Evolutionary conservation across 2,888 invertebrate genomes (phyloP), one percentile per base, ranked within the genome.

Genomic region (Metopia argyrocephala): DNA sequence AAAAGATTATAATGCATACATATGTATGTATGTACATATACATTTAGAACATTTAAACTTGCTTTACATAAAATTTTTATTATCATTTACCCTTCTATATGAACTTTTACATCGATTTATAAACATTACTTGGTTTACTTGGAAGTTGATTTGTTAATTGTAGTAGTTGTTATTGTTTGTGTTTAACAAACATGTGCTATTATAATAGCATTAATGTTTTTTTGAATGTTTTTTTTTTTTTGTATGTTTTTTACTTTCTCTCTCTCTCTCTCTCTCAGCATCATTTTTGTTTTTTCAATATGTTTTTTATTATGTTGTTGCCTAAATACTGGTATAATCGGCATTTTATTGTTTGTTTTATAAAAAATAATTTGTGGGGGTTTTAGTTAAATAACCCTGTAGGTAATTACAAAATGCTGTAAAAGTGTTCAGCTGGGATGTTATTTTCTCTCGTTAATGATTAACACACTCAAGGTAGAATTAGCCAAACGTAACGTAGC

Each of bases 111-210:
- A 3, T 28, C 9, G 46, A 21, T 62, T 62, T 62, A 62, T 62
- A n/a, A 12, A 4, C 23, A 9, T 45, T 12, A 12, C 15, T 45
- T 59, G 57, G n/a, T 25, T 76, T 61, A 5, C 38, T 59, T 74
- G 54, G 31, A 6, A 65, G 66, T 61, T 71, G 76, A 70, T 50
- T 64, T 57, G 50, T 76, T 76, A 76, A 76, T 70, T 70, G 76
- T 70, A 78, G 46, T 50, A 52, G 27, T 59, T 66, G n/a, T 48
- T 56, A 18, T 25, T 65, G 20, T 50, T 48, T 64, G 38, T 52
- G 59, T 31, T 71, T 52, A 65, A 65, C 46, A 52, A 65, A 78
- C 59, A 66, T 71, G 71, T 70, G 71, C 45, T 59, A 5, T 38
- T 46, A 54, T 71, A 25, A 48, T 54, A 71, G 57, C 52, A 66